These are phyloP conservation scores for Trissolcus brochymenae DNA, from an alignment of 2,888 invertebrate species.

Conservation along the genomic window DNA sequence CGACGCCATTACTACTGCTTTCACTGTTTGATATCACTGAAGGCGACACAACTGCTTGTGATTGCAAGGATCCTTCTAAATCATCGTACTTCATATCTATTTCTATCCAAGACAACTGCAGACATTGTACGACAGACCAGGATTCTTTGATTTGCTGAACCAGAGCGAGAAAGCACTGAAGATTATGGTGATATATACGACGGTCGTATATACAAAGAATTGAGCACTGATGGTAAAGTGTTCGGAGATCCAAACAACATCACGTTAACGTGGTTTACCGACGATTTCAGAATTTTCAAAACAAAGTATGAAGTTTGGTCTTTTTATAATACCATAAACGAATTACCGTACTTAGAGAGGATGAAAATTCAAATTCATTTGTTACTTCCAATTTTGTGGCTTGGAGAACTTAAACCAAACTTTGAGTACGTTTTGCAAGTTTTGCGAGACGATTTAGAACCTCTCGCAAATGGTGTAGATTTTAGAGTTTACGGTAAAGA, in stretches of 20 bases:
- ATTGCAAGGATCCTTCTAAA: neutral
- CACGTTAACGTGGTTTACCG: slow-evolving; percentile 55
- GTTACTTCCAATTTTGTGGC: slow-evolving; percentile 51
- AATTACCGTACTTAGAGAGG: slow-evolving; percentile 12
- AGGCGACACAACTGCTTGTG: neutral
- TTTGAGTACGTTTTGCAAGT: slow-evolving; percentile 29
- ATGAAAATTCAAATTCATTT: slow-evolving; percentile 46
- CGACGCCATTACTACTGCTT: slow-evolving; percentile 6
- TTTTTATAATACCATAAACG: slow-evolving; percentile 17
- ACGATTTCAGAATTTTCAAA: slow-evolving; percentile 24
- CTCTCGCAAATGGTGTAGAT: neutral
- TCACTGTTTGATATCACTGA: neutral
- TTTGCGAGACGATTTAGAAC: neutral
- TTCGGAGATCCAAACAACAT: slow-evolving; percentile 1
- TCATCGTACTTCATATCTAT: too few species aligned
- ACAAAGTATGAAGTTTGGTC: slow-evolving; percentile 13
- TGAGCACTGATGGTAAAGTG: neutral
- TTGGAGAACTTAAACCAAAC: slow-evolving; percentile 47
- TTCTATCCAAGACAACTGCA: too few species aligned
- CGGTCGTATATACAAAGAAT: too few species aligned
- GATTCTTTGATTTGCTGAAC: too few species aligned
- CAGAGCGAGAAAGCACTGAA: too few species aligned
- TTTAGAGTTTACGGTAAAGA: neutral
- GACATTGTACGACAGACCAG: too few species aligned
- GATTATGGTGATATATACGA: too few species aligned